These are phyloP conservation scores for Hafferia zeledoni DNA, from an alignment of 2,797 vertebrate species.

Conservation along the genomic window DNA sequence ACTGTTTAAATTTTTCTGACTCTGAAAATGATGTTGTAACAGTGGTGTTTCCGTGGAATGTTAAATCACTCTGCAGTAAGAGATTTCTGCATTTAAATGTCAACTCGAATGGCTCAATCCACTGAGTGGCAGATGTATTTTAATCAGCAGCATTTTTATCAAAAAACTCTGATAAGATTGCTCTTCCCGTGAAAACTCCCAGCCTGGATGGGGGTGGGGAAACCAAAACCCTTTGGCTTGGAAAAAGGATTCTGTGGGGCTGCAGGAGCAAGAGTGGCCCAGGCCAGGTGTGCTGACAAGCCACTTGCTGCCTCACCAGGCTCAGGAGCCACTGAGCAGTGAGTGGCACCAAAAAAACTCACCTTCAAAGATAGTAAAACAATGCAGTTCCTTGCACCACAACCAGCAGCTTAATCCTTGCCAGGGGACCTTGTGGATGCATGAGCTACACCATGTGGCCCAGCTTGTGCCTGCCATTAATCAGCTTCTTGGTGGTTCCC, in stretches of 20 bases:
- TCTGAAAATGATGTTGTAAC: not conserved
- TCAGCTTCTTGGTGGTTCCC: not conserved
- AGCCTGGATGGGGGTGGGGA: not conserved
- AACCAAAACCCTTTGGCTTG: not conserved
- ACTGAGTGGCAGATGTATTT: not conserved
- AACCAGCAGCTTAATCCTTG: not conserved
- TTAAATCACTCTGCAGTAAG: not conserved
- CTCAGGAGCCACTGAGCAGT: rapidly evolving
- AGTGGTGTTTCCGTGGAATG: not conserved
- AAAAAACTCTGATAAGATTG: not conserved
- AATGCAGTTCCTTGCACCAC: not conserved
- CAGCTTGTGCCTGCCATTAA: not conserved
- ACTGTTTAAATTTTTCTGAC: not conserved
- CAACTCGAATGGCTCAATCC: not conserved
- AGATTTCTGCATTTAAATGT: not conserved
- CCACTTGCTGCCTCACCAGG: rapidly evolving
- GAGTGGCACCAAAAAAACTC: not conserved
- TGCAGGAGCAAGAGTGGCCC: not conserved
- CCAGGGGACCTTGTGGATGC: not conserved
- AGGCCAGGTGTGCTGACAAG: not conserved
- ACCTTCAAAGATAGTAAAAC: not conserved
- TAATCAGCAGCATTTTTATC: not conserved
- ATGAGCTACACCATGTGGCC: not conserved
- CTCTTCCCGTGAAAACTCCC: not conserved
- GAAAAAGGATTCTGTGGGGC: not conserved